These are phyloP conservation scores for Chrysina gloriosa DNA, from an alignment of 2,888 invertebrate genomes.

Conservation along the genomic window DNA sequence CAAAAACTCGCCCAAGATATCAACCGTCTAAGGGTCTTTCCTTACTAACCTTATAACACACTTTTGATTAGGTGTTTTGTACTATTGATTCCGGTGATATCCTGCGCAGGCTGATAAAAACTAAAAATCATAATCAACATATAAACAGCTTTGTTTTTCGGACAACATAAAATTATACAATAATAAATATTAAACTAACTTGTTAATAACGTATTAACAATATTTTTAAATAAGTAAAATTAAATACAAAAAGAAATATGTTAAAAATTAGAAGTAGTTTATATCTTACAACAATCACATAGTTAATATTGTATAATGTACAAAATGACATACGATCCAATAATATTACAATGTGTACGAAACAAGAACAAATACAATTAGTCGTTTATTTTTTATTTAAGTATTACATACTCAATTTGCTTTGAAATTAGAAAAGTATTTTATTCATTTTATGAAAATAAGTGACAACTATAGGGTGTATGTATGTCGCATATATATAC, in stretches of 20 bases:
- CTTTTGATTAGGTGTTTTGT: constrained; percentile 41
- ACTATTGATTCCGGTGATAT: constrained; percentile 31
- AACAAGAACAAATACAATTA: constrained; percentile 1
- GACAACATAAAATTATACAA: constrained; percentile 25
- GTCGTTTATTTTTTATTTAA: background rate
- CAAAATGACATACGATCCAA: constrained; percentile 30
- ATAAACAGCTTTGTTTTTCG: constrained; percentile 15
- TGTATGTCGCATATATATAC: constrained; percentile 5
- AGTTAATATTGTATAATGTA: constrained; percentile 43
- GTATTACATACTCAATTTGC: constrained; percentile 19
- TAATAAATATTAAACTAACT: constrained; percentile 33
- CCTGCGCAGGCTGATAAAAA: constrained; percentile 23
- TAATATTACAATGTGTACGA: constrained; percentile 12
- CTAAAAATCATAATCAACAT: constrained; percentile 14
- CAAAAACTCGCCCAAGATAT: constrained; percentile 28
- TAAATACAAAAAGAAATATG: constrained; percentile 31
- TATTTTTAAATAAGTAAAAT: constrained; percentile 36
- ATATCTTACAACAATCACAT: constrained; percentile 45
- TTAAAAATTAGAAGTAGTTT: constrained; percentile 30
- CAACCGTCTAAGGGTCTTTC: constrained; percentile 17
- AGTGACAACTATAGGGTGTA: constrained; percentile 30
- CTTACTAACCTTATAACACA: constrained; percentile 3
- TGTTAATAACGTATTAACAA: constrained; percentile 42
- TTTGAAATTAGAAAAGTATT: background rate
- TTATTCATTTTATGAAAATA: constrained; percentile 24